Conservation (phyloP, 2,113 vertebrate genomes). For the Corythornis cristatus region DNA sequence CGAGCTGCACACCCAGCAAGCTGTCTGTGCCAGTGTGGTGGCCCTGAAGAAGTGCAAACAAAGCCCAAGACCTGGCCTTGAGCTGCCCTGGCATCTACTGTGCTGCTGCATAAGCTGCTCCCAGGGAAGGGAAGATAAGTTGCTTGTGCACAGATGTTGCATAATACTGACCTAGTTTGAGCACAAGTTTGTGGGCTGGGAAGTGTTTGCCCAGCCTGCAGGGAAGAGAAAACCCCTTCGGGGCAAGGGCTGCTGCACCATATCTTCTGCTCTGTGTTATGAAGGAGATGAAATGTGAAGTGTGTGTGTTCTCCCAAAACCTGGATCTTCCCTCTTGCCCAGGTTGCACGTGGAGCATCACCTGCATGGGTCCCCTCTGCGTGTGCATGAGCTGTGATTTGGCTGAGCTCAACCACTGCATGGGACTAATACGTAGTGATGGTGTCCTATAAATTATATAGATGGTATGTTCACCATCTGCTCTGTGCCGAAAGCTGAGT, state of each 20-base stretch:
- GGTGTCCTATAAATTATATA: conserved; percentile 61
- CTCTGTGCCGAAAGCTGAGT: neutral
- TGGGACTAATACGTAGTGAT: conserved; percentile 42
- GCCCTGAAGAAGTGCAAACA: neutral
- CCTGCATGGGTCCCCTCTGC: neutral
- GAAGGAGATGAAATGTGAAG: neutral
- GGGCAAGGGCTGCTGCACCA: neutral
- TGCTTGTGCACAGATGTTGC: neutral
- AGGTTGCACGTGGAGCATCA: neutral
- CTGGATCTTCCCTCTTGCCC: neutral
- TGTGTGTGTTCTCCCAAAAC: neutral
- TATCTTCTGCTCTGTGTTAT: neutral
- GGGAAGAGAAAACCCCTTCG: neutral
- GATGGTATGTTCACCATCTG: neutral
- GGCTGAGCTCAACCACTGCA: neutral
- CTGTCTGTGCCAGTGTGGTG: neutral
- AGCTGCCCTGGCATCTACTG: neutral
- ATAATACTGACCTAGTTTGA: conserved; percentile 40
- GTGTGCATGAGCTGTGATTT: neutral
- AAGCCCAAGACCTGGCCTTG: neutral
- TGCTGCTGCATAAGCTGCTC: neutral
- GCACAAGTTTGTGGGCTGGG: neutral
- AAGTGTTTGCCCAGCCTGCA: fast-evolving
- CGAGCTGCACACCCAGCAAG: neutral
- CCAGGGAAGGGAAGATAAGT: neutral